Evolutionary conservation across 2,888 invertebrate species (phyloP).

Genomic region (Harpagoxenus sublaevis): DNA sequence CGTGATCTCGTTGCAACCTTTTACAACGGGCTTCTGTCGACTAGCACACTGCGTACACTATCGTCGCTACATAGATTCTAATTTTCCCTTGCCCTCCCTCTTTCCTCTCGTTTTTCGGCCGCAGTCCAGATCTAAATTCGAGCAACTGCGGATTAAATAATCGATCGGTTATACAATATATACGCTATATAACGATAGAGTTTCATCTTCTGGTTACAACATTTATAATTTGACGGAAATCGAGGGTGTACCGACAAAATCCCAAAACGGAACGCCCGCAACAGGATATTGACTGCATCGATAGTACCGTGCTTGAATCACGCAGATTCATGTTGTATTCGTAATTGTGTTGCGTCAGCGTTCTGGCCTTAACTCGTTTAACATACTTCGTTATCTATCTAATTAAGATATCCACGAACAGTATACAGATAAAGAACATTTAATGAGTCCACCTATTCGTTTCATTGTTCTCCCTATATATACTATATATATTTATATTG

Average conservation of each 20-base stretch:
- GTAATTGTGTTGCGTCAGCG: conserved; percentile 76
- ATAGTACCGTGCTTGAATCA: conserved; percentile 77
- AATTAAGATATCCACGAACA: conserved; percentile 82
- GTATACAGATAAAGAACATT: conserved; percentile 81
- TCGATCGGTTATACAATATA: conserved; percentile 41
- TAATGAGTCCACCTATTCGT: conserved; percentile 74
- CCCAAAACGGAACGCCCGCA: conserved; percentile 57
- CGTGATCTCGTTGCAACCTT: conserved; percentile 59
- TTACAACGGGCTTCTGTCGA: conserved; percentile 61
- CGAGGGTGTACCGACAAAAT: conserved; percentile 16
- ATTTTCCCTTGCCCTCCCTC: background rate
- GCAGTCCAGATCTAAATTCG: conserved; percentile 17
- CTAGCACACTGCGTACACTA: conserved; percentile 65
- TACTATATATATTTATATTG: conserved; percentile 24
- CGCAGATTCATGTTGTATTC: conserved; percentile 69
- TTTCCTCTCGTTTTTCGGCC: conserved; percentile 2
- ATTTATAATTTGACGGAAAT: conserved; percentile 40
- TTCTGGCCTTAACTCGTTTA: conserved; percentile 75
- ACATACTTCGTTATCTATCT: conserved; percentile 79
- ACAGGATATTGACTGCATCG: conserved; percentile 74
- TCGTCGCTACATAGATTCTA: conserved; percentile 24
- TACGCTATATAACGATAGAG: conserved; percentile 44
- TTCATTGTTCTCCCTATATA: conserved; percentile 22
- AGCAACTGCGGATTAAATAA: conserved; percentile 43
- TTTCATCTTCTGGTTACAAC: conserved; percentile 32